These are phyloP conservation scores for Tillus elongatus DNA, from an alignment of 2,888 invertebrate genomes.

Conservation along the genomic window DNA sequence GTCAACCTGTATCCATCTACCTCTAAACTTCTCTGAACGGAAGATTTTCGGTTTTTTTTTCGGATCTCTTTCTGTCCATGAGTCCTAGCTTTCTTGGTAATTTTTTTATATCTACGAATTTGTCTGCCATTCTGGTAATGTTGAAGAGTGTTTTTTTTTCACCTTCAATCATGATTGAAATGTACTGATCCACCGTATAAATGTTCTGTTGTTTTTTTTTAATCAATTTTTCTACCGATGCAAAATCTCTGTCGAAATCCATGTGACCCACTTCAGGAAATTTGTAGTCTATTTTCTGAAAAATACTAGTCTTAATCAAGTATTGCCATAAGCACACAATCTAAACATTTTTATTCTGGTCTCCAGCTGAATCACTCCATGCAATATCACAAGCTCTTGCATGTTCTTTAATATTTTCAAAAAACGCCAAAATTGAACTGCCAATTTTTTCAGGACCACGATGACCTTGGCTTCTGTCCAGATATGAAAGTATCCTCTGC, in stretches of 20 bases:
- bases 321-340: conserved; percentile 2
- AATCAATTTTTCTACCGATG: not conserved
- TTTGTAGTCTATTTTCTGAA: not conserved
- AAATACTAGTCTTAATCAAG: not conserved
- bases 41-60: no score
- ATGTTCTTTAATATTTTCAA: not conserved
- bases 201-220: conserved; percentile 1
- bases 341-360: no score
- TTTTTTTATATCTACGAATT: conserved; percentile 3
- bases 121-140: not conserved
- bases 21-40: no score
- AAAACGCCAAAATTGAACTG: conserved; percentile 1
- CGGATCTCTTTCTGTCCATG: no score
- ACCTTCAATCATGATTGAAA: not conserved
- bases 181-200: not conserved
- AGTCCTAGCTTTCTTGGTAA: conserved; percentile 1
- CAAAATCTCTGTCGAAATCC: not conserved
- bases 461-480: conserved; percentile 1
- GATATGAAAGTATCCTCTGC: conserved; percentile 2
- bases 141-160: not conserved
- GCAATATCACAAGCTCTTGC: not conserved
- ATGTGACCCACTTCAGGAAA: not conserved
- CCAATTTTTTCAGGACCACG: conserved; percentile 2
- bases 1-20: no score
- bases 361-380: not conserved